Percentiles rank a stretch among this genome's conserved stretches.
These are phyloP conservation scores for Oegoconia quadripuncta DNA, from an alignment of 2,888 invertebrate genomes.

Conservation along the genomic window DNA sequence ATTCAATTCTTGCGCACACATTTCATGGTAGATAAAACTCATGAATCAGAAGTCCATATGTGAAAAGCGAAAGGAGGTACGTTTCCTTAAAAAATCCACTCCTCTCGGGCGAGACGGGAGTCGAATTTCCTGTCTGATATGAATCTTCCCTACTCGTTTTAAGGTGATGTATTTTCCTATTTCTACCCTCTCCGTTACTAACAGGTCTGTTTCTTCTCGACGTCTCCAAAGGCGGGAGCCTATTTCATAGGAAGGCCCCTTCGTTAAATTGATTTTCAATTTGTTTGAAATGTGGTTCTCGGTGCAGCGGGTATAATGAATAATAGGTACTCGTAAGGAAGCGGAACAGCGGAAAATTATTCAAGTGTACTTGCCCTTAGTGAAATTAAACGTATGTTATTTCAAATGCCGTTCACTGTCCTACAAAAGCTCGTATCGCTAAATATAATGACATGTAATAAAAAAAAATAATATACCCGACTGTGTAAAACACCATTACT, in stretches of 20 bases:
- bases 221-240: slow-evolving; percentile 44
- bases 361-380: slow-evolving; percentile 56
- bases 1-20: slow-evolving; percentile 70
- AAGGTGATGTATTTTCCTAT: slow-evolving; percentile 78
- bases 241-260: slow-evolving; percentile 51
- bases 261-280: slow-evolving; percentile 76
- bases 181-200: slow-evolving; percentile 56
- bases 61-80: slow-evolving; percentile 59
- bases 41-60: slow-evolving; percentile 75
- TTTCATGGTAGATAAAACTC: slow-evolving; percentile 76
- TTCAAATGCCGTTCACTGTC: too few relatives aligned
- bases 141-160: slow-evolving; percentile 77
- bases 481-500: too few relatives aligned
- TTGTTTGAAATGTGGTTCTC: slow-evolving; percentile 74
- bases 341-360: slow-evolving; percentile 72
- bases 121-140: slow-evolving; percentile 77
- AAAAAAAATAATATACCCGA: too few relatives aligned
- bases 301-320: slow-evolving; percentile 64
- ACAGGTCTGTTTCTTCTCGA: slow-evolving; percentile 41
- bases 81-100: slow-evolving; percentile 67
- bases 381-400: slow-evolving; percentile 37
- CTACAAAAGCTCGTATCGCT: too few relatives aligned
- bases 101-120: slow-evolving; percentile 56
- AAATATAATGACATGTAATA: too few relatives aligned
- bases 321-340: too few relatives aligned